phyloP scores from a whole-genome alignment of 2,113 vertebrate species.

The Callocephalon fimbriatum region DNA sequence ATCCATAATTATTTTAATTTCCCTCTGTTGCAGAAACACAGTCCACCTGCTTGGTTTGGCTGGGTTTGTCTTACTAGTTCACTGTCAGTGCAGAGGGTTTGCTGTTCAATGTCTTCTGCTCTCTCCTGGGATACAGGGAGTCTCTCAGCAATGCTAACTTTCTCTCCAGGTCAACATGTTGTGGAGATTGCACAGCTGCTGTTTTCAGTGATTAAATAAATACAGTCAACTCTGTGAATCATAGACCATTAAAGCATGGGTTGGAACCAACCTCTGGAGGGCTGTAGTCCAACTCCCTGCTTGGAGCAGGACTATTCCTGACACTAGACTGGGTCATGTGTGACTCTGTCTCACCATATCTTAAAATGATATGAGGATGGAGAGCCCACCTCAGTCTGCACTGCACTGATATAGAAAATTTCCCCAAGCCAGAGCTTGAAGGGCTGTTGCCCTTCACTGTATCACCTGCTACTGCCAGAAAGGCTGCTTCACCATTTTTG shows the following conservation, averaged over 20 bases:
- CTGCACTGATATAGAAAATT: neutral
- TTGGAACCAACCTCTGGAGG: neutral
- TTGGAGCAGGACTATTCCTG: neutral
- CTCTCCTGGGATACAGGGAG: neutral
- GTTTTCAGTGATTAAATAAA: neutral
- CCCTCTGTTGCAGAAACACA: neutral
- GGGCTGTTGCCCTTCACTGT: neutral
- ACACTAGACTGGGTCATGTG: neutral
- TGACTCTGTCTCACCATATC: neutral
- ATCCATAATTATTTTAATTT: neutral
- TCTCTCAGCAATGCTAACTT: neutral
- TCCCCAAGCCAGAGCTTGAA: neutral
- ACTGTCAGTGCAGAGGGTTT: neutral
- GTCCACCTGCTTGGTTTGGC: neutral
- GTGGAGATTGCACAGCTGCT: neutral
- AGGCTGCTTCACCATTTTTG: neutral
- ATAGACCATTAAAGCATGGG: neutral
- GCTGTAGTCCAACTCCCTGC: neutral
- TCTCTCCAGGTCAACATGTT: neutral
- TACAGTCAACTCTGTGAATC: neutral
- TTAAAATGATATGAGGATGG: neutral
- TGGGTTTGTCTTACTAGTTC: neutral
- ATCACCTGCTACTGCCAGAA: neutral
- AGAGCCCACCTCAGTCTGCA: neutral
- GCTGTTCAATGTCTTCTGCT: neutral